Evolutionary conservation across 2,113 vertebrate species (phyloP).

Genomic region (Cinclus mexicanus): DNA sequence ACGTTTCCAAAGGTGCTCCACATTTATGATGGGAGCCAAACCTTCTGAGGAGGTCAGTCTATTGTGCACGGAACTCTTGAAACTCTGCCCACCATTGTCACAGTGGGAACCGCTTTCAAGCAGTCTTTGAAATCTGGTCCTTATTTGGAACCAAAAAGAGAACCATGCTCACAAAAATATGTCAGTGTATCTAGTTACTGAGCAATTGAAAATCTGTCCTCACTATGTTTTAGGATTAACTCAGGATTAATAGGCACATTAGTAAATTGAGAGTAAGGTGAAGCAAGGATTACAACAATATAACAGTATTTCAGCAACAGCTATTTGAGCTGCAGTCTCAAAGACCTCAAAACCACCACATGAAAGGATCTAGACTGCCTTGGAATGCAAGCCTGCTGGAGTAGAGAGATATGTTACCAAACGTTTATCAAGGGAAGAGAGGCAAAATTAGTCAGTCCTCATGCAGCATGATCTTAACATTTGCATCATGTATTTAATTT

Average conservation of each 20-base stretch:
- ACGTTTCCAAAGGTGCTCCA: constrained; percentile 6
- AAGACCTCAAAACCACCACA: not conserved
- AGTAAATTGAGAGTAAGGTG: not conserved
- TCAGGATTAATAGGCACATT: constrained; percentile 5
- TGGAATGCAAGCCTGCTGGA: not conserved
- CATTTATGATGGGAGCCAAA: not conserved
- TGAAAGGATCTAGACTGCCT: not conserved
- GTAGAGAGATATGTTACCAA: not conserved
- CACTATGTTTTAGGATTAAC: constrained; percentile 5
- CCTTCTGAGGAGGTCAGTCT: not conserved
- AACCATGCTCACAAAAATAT: constrained; percentile 41
- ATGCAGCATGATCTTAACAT: not conserved
- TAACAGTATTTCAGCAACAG: not conserved
- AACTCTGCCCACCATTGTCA: constrained; percentile 60
- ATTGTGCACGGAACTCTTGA: constrained; percentile 47
- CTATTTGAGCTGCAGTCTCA: not conserved
- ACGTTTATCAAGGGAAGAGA: not conserved
- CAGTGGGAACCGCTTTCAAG: constrained; percentile 34
- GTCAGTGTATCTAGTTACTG: constrained; percentile 23
- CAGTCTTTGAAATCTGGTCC: constrained; percentile 52
- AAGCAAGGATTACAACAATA: constrained; percentile 1
- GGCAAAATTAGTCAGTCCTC: not conserved
- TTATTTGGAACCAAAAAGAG: constrained; percentile 43
- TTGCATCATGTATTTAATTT: not conserved
- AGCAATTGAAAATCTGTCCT: constrained; percentile 31